phyloP scores from a whole-genome alignment of 2,113 vertebrate species.

The Lagopus leucura region DNA sequence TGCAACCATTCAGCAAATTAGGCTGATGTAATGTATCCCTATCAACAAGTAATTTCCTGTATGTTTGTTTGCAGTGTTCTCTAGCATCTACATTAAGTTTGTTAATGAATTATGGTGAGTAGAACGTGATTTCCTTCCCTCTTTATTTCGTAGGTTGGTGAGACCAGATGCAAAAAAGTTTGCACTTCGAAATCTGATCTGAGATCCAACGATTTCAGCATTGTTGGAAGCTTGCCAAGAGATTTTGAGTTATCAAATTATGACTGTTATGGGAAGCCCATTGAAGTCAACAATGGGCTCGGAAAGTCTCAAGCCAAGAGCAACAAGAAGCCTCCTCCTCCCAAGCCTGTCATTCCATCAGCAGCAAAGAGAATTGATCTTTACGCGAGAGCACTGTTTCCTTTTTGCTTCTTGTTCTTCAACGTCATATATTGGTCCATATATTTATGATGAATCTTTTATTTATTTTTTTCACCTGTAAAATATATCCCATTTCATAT shows the following conservation, averaged over 20 bases:
- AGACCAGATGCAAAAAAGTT: slow-evolving; percentile 97
- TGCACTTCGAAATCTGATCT: slow-evolving; percentile 98
- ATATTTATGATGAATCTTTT: slow-evolving; percentile 89
- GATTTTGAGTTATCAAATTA: slow-evolving; percentile 99
- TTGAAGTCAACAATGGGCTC: slow-evolving; percentile 84
- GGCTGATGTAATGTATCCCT: slow-evolving; percentile 24
- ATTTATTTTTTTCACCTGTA: slow-evolving; percentile 61
- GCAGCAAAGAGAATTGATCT: slow-evolving; percentile 96
- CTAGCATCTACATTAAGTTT: slow-evolving; percentile 36
- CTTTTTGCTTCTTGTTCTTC: slow-evolving; percentile 98
- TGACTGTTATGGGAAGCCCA: slow-evolving; percentile 98
- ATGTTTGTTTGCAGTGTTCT: slow-evolving; percentile 52
- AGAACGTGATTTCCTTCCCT: slow-evolving; percentile 13
- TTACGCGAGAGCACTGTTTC: slow-evolving; percentile 94
- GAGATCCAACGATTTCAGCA: slow-evolving; percentile 98
- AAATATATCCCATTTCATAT: slow-evolving; percentile 68
- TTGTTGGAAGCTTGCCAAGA: slow-evolving; percentile 96
- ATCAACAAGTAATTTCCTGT: slow-evolving; percentile 53
- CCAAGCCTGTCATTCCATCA: slow-evolving; percentile 96
- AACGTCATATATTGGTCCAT: slow-evolving; percentile 98
- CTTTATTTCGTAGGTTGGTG: slow-evolving; percentile 87
- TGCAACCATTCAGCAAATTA: slow-evolving; percentile 43
- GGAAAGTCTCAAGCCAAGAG: slow-evolving; percentile 92
- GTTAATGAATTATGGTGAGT: slow-evolving; percentile 5
- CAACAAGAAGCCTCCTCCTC: slow-evolving; percentile 92